A percentile compares a stretch with the other conserved stretches of the same genome.
Evolutionary conservation across 1,140 invertebrate species (phyloP).

Genomic region (Battus philenor): DNA sequence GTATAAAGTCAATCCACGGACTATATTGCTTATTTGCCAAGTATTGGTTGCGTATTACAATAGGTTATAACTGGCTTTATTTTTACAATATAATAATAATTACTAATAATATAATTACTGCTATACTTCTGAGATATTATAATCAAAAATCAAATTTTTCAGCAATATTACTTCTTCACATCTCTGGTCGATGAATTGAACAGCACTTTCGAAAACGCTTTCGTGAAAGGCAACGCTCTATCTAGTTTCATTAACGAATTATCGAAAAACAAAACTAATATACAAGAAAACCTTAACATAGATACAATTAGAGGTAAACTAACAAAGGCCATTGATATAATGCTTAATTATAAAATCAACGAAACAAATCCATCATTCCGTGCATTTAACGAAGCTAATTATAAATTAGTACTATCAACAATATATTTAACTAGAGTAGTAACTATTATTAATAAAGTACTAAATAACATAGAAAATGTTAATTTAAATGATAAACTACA

Average conservation of each 20-base stretch:
- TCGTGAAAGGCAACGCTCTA: conserved; percentile 37
- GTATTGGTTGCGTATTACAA: too few species aligned
- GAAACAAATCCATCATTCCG: conserved; percentile 35
- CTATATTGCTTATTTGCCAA: too few species aligned
- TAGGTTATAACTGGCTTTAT: too few species aligned
- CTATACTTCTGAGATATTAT: neutral
- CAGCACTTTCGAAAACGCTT: conserved; percentile 49
- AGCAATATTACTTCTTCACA: conserved; percentile 70
- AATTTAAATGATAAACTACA: conserved; percentile 25
- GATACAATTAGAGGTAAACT: conserved; percentile 39
- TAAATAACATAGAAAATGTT: conserved; percentile 28
- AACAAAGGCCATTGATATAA: conserved; percentile 28
- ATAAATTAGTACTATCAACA: conserved; percentile 39
- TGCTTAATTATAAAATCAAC: conserved; percentile 46
- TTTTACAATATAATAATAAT: too few species aligned
- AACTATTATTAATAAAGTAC: conserved; percentile 49
- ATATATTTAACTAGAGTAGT: conserved; percentile 62
- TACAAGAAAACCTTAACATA: conserved; percentile 32
- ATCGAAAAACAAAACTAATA: conserved; percentile 35
- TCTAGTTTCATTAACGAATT: conserved; percentile 35
- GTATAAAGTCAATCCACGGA: too few species aligned
- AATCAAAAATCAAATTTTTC: conserved; percentile 22
- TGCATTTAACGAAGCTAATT: conserved; percentile 45
- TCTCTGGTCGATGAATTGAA: conserved; percentile 41
- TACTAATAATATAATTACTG: conserved; percentile 1